Evolutionary conservation across 2,113 vertebrate species (phyloP), one percentile per base, ranked within the genome.

Genomic region (Percopsis transmontana): DNA sequence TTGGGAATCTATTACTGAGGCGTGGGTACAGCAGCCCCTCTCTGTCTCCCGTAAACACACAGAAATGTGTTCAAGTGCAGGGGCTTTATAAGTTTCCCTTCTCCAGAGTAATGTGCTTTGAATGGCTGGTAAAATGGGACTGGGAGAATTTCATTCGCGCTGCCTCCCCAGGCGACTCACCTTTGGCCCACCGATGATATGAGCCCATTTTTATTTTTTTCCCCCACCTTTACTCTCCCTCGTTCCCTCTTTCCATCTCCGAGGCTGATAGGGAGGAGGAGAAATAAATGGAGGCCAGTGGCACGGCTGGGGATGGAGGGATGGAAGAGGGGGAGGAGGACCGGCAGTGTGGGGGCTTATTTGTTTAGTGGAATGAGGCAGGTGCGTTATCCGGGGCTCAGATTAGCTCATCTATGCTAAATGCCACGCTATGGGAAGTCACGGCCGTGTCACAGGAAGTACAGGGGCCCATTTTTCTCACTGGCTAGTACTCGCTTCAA

Each of bases 81-180:
- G 82, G 90, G 89, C 90, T 92, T 91, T 94, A 94, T 95, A 96
- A 91, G 91, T 94, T 92, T 94, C 91, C 59, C 70, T 91, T 95
- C 91, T 93, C 90, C 89, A 88, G 92, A 93, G 95, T 93, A 92
- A 96, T 97, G 93, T 89, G 87, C 87, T 94, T 94, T 94, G 94
- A 96, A 94, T 91, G 92, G 90, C 94, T 95, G 90, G 92, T 80
- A 83, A 93, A 94, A 96, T 95, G 91, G 92, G 91, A 92, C 94
- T 89, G 91, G 94, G 95, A 95, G 95, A 96, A 96, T 97, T 94
- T 95, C 93, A 94, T 96, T 96, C 93, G 93, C 88, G 91, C 91
- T 93, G 94, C 94, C 93, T 97, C 93, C 95, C 94, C 91, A 94
- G 93, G 94, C 92, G 93, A 93, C 94, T 96, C 94, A 96, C 94